Percentiles rank a stretch among this genome's conserved stretches.
phyloP scores from a whole-genome alignment of 64 coral and sea anemone genomes.

The Porites lutea region DNA sequence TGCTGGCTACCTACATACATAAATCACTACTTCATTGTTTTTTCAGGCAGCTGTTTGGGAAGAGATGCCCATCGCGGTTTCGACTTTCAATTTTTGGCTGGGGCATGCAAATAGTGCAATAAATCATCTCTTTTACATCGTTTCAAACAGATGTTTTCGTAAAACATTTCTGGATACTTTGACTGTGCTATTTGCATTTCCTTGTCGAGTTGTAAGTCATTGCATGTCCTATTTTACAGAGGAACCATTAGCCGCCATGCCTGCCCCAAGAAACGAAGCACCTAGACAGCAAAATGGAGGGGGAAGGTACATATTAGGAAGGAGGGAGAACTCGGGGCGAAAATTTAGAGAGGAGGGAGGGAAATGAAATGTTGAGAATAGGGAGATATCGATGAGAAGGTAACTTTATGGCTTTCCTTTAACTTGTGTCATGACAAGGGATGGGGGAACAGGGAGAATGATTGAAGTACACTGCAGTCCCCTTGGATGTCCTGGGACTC shows the following conservation, averaged over 20 bases:
- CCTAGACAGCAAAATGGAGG: too few relatives aligned
- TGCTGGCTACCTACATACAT: conserved; percentile 63
- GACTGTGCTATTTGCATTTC: background rate
- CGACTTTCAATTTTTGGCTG: background rate
- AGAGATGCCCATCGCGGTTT: background rate
- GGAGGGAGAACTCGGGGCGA: too few relatives aligned
- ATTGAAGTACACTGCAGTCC: too few relatives aligned
- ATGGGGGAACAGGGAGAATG: too few relatives aligned
- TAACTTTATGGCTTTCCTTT: too few relatives aligned
- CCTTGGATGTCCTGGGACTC: too few relatives aligned
- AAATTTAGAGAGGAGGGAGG: too few relatives aligned
- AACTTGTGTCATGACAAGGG: too few relatives aligned
- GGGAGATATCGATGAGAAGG: too few relatives aligned
- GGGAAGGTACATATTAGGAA: too few relatives aligned
- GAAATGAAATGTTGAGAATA: too few relatives aligned
- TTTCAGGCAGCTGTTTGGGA: background rate
- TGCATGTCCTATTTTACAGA: background rate
- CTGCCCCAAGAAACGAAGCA: too few relatives aligned
- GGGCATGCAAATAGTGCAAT: conserved; percentile 31
- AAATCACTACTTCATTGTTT: conserved; percentile 63
- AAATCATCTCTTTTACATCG: conserved; percentile 13
- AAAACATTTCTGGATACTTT: background rate
- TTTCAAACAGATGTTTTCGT: background rate
- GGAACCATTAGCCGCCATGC: background rate
- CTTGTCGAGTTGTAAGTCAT: background rate